A percentile compares a stretch with the other conserved stretches of the same genome.
These are phyloP conservation scores for Apamea monoglypha DNA, from an alignment of 2,888 invertebrate genomes.

Conservation along the genomic window DNA sequence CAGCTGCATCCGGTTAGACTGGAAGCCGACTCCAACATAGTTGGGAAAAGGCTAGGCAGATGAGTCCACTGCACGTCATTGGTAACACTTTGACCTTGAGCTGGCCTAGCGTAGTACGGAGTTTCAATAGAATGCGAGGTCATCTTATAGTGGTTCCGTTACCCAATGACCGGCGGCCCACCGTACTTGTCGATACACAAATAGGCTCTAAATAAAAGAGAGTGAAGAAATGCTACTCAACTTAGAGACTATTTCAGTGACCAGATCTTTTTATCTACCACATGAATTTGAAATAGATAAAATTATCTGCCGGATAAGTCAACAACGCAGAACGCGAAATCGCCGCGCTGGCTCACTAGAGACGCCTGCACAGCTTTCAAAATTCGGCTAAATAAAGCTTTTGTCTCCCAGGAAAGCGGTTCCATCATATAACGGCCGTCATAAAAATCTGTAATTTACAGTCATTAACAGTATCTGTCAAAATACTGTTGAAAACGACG, in stretches of 20 bases:
- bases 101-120: neutral
- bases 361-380: neutral
- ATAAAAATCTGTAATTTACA: neutral
- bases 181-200: neutral
- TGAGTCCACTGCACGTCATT: neutral
- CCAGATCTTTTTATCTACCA: neutral
- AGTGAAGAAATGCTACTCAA: neutral
- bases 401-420: neutral
- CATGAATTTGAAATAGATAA: neutral
- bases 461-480: neutral
- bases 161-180: neutral
- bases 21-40: too few species aligned
- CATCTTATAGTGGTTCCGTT: neutral
- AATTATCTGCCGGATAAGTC: neutral
- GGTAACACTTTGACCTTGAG: neutral
- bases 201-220: neutral
- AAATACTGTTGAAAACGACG: too few species aligned
- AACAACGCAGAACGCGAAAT: neutral
- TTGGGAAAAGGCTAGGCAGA: too few species aligned
- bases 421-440: neutral
- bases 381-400: neutral
- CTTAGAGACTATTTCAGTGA: neutral
- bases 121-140: neutral
- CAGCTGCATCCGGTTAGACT: too few species aligned
- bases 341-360: neutral